Conservation (phyloP, 2,113 vertebrate genomes). For the Grammomys surdaster region DNA sequence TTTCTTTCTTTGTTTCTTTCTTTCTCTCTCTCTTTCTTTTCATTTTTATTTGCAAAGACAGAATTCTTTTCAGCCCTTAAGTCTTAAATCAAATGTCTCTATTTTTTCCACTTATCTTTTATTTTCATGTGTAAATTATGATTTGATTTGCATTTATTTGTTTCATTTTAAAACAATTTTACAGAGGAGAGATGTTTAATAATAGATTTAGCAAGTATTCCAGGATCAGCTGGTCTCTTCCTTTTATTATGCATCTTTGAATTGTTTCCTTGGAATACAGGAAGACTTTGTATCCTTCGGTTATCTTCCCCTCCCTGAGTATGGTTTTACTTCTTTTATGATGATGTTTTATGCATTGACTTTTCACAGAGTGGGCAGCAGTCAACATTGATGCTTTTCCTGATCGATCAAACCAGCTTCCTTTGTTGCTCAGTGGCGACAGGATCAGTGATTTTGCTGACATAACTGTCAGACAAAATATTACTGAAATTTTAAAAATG, state of each 20-base stretch:
- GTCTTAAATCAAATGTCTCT: background rate
- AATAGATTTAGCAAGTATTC: background rate
- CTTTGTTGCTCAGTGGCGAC: constrained; percentile 22
- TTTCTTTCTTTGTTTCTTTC: too few species aligned
- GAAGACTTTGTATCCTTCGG: background rate
- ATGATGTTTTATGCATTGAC: constrained; percentile 45
- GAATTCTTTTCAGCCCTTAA: background rate
- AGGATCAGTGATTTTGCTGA: constrained; percentile 65
- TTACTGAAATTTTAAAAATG: constrained; percentile 68
- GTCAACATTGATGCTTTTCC: constrained; percentile 35
- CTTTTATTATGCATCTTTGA: background rate
- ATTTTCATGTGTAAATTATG: constrained; percentile 32
- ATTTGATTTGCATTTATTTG: background rate
- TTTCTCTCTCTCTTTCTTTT: background rate
- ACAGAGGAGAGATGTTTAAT: background rate
- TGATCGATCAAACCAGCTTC: constrained; percentile 60
- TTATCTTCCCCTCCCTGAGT: background rate
- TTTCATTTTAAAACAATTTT: background rate
- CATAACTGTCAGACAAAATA: constrained; percentile 60
- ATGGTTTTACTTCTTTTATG: background rate
- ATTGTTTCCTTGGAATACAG: background rate
- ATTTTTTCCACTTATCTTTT: background rate
- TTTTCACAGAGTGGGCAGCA: constrained; percentile 3
- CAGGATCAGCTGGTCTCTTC: background rate
- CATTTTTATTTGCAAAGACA: background rate